Conservation (phyloP, 2,113 vertebrate genomes). For the Struthidea cinerea region DNA sequence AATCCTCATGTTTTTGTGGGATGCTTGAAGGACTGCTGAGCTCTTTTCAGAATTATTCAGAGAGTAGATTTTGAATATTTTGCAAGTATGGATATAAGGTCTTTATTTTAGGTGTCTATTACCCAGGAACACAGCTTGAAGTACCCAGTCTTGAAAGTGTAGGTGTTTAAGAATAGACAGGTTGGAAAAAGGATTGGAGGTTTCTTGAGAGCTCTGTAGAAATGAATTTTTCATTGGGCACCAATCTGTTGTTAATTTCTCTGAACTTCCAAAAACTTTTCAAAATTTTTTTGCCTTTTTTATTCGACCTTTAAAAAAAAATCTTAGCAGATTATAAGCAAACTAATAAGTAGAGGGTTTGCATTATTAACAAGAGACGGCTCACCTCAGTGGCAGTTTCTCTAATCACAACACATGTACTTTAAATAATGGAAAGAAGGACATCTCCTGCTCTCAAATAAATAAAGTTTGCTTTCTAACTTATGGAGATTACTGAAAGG, state of each 20-base stretch:
- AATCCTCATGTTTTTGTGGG: neutral
- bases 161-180: constrained; percentile 6
- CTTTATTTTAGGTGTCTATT: neutral
- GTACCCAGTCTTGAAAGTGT: neutral
- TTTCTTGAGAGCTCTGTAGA: neutral
- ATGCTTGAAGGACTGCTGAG: neutral
- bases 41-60: constrained; percentile 14
- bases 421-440: constrained; percentile 11
- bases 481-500: neutral
- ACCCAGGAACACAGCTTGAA: neutral
- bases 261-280: constrained; percentile 55
- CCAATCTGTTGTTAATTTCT: constrained; percentile 36
- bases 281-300: constrained; percentile 47
- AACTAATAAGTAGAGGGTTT: constrained; percentile 48
- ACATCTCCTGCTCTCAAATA: neutral
- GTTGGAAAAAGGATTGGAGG: neutral
- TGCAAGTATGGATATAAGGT: neutral
- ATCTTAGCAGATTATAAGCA: constrained; percentile 26
- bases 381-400: constrained; percentile 6
- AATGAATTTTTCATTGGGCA: neutral
- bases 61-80: constrained; percentile 22
- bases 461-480: neutral
- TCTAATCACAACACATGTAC: neutral
- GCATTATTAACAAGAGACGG: constrained; percentile 51
- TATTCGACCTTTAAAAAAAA: neutral